These are phyloP conservation scores for Cyprinodon diabolis DNA, from an alignment of 2,797 vertebrate genomes.

Conservation along the genomic window DNA sequence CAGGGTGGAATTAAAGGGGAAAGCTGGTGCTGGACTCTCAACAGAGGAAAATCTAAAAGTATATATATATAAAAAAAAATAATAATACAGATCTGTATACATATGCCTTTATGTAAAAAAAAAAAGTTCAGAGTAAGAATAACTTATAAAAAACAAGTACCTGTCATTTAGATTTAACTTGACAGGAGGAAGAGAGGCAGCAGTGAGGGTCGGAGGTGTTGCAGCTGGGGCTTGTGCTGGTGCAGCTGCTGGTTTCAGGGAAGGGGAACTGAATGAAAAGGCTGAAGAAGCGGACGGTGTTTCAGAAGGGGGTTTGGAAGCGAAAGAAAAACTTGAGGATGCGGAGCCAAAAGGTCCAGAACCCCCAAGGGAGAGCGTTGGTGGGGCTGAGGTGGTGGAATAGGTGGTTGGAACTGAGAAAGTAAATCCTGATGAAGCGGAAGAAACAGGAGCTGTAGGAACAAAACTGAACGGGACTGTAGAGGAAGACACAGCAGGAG, in stretches of 20 bases:
- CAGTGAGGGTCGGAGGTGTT: constrained; percentile 47
- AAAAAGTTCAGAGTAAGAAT: background rate
- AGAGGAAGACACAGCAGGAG: constrained; percentile 30
- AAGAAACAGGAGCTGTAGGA: constrained; percentile 57
- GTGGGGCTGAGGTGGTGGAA: constrained; percentile 36
- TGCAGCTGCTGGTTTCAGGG: constrained; percentile 56
- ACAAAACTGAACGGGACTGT: constrained; percentile 68
- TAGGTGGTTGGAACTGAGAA: constrained; percentile 54
- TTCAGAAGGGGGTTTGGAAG: constrained; percentile 66
- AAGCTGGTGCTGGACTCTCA: constrained; percentile 72
- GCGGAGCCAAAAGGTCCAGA: constrained; percentile 50
- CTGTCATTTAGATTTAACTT: constrained; percentile 91
- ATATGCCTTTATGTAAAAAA: background rate
- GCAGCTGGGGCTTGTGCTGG: constrained; percentile 18
- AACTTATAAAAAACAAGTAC: constrained; percentile 60
- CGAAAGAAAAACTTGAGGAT: constrained; percentile 69
- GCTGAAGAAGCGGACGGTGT: constrained; percentile 59
- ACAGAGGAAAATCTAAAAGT: constrained; percentile 81
- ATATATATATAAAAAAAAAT: background rate
- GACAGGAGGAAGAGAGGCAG: constrained; percentile 72
- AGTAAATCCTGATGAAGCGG: constrained; percentile 68
- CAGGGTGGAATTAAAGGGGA: constrained; percentile 76
- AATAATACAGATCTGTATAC: background rate
- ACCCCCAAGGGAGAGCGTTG: constrained; percentile 60
- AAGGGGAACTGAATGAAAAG: constrained; percentile 66